A percentile compares a stretch with the other conserved stretches of the same genome.
These are phyloP conservation scores for Spodoptera exigua DNA, from an alignment of 2,888 invertebrate genomes.

Conservation along the genomic window DNA sequence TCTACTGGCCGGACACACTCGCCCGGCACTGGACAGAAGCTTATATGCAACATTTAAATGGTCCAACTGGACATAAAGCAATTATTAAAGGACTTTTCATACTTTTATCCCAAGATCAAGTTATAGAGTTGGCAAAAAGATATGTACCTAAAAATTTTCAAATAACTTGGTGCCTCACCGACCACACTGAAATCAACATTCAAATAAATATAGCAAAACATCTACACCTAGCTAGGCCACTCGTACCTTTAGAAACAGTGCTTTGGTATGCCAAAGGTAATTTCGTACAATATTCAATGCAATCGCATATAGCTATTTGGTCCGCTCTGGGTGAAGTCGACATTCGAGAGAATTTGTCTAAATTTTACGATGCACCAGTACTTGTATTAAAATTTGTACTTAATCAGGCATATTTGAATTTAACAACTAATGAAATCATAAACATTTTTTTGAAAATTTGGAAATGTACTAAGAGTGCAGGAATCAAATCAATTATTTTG, in stretches of 20 bases:
- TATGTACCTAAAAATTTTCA: conserved; percentile 68
- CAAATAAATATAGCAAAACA: conserved; percentile 73
- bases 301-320: conserved; percentile 73
- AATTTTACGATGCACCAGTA: conserved; percentile 68
- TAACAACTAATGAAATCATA: conserved; percentile 63
- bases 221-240: conserved; percentile 74
- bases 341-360: conserved; percentile 60
- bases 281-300: conserved; percentile 74
- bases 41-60: conserved; percentile 62
- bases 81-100: conserved; percentile 65
- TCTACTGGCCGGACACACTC: conserved; percentile 73
- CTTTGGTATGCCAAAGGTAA: conserved; percentile 77
- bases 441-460: conserved; percentile 64
- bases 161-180: conserved; percentile 72
- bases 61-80: conserved; percentile 65
- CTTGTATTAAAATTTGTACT: conserved; percentile 74
- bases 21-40: conserved; percentile 63
- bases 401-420: conserved; percentile 63
- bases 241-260: conserved; percentile 64
- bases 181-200: conserved; percentile 64
- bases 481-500: conserved; percentile 68
- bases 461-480: conserved; percentile 66
- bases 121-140: conserved; percentile 64
- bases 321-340: conserved; percentile 65
- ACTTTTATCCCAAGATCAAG: conserved; percentile 64